Base-by-base conservation (phyloP, 2,113 vertebrate genomes). In the Xyliphius kryptos region DNA sequence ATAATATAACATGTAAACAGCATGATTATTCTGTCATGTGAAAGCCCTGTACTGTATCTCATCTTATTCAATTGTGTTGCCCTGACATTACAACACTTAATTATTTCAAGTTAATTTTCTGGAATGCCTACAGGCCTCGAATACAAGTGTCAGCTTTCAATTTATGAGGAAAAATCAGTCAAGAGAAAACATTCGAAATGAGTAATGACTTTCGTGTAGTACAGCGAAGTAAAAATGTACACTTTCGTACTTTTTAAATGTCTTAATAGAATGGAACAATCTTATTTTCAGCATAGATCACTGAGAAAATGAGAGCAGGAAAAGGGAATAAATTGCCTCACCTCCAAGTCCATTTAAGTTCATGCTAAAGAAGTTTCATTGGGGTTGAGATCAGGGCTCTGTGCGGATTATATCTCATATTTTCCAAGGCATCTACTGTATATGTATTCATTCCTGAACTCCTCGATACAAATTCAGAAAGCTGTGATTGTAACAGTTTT, bases 181-280 rank as follows among this genome's bases (percentile, higher is more conserved):
- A 61, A 61, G 36, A 50, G 46, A 38, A 50, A 58, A 40, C 48
- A 53, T 38, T 67, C 56, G 52, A 46, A 67, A 53, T 67, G 65
- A 67, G 38, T 59, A 59, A 67, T 53, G 56, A 53, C 48, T 59
- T 37, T 32, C 38, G 44, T 48, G 12, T n/a, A 6, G 21, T 67
- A 14, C 59, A 60, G 43, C 19, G 47, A 59, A 38, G n/a, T 17
- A 9, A 49, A 59, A 44, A 52, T 43, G 43, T 59, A 26, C 13
- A 8, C 9, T 41, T 15, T 66, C 22, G 26, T 49, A 26, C 22
- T 51, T 59, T 67, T n/a, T 59, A 21, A 57, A 41, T 58, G 63
- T 49, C 63, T 47, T 58, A 36, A 51, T 51, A 66, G 44, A 40
- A 55, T 49, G 54, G 57, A 36, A 57, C 3, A 12, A n/a, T 15